Percentiles rank a stretch among this genome's conserved stretches.
Evolutionary conservation across 2,888 invertebrate genomes (phyloP).

Genomic region (Eurois occulta): DNA sequence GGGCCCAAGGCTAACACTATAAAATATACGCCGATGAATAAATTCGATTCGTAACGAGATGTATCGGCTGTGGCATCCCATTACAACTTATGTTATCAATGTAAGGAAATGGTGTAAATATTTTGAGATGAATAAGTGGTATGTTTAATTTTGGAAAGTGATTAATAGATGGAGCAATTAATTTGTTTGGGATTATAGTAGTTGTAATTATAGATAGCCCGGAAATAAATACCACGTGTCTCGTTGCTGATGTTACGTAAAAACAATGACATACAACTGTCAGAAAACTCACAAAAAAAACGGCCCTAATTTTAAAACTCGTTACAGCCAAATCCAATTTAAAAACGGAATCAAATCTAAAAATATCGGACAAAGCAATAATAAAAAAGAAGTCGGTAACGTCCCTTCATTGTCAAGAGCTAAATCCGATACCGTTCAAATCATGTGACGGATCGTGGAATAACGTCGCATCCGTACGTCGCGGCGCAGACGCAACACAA

Average conservation of each 20-base stretch:
- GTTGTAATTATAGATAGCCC: slow-evolving; percentile 16
- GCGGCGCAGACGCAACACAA: slow-evolving; percentile 64
- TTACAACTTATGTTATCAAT: slow-evolving; percentile 71
- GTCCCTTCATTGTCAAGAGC: slow-evolving; percentile 71
- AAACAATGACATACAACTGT: slow-evolving; percentile 17
- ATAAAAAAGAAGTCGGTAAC: slow-evolving; percentile 59
- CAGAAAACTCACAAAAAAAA: slow-evolving; percentile 14
- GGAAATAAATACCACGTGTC: not conserved
- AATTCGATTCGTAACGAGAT: slow-evolving; percentile 89
- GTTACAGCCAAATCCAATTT: slow-evolving; percentile 45
- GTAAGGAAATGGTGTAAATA: slow-evolving; percentile 74
- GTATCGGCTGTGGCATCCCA: slow-evolving; percentile 84
- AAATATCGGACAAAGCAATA: slow-evolving; percentile 57
- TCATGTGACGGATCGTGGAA: slow-evolving; percentile 85
- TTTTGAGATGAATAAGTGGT: slow-evolving; percentile 67
- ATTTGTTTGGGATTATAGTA: slow-evolving; percentile 27
- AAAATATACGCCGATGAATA: slow-evolving; percentile 88
- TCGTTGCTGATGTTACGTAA: slow-evolving; percentile 5
- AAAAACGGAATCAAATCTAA: slow-evolving; percentile 55
- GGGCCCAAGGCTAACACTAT: slow-evolving; percentile 80
- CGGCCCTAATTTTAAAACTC: slow-evolving; percentile 38
- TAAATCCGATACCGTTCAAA: slow-evolving; percentile 84
- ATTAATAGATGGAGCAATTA: slow-evolving; percentile 35
- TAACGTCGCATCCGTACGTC: slow-evolving; percentile 71
- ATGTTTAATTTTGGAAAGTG: slow-evolving; percentile 35